Evolutionary conservation across 1,140 invertebrate species (phyloP).

Genomic region (Latrodectus geometricus): DNA sequence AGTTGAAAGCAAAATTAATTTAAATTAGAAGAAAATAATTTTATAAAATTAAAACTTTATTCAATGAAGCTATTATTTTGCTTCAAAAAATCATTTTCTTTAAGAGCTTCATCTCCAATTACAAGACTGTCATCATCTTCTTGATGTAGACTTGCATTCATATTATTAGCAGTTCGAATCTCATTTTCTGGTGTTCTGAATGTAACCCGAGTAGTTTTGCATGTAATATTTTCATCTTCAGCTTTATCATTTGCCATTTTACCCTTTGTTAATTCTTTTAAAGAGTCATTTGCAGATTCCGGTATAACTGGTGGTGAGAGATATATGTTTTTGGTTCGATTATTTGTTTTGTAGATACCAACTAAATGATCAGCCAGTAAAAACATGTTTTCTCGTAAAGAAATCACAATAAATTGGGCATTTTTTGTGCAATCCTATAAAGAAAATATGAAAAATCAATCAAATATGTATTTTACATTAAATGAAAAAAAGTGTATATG

Average conservation of each 20-base stretch:
- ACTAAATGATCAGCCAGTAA: constrained; percentile 91
- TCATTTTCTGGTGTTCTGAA: neutral
- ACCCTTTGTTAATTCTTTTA: neutral
- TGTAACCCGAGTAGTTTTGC: neutral
- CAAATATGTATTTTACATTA: neutral
- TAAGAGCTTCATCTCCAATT: neutral
- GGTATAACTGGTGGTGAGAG: neutral
- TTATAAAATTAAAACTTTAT: neutral
- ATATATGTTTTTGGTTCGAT: constrained; percentile 69
- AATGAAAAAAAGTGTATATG: too few species aligned
- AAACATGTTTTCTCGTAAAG: constrained; percentile 97
- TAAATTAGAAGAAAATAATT: neutral
- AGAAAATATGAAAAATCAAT: neutral
- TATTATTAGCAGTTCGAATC: neutral
- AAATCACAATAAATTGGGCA: constrained; percentile 99
- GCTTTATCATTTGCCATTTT: neutral
- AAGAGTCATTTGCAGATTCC: neutral
- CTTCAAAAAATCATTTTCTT: neutral
- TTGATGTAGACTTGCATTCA: neutral
- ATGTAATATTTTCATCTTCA: neutral
- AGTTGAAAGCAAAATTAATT: neutral
- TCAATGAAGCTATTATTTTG: neutral
- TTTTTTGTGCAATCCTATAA: constrained; percentile 92
- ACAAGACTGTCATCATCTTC: neutral
- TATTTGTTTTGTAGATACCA: constrained; percentile 95